Evolutionary conservation across 2,888 invertebrate species (phyloP).

Genomic region (Rhodophaea formosa): DNA sequence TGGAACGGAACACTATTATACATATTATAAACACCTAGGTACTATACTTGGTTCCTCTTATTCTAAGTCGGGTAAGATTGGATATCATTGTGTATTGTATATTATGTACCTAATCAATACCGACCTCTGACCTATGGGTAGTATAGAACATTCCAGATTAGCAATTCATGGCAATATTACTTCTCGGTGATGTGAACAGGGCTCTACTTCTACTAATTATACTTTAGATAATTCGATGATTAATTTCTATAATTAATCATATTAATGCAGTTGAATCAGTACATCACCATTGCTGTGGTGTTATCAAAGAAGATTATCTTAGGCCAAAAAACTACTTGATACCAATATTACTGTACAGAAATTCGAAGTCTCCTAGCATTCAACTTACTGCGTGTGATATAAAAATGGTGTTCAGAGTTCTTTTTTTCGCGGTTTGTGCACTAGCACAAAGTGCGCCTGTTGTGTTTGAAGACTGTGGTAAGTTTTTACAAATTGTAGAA

Average conservation of each 20-base stretch:
- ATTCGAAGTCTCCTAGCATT: background rate
- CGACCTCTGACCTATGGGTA: too few relatives aligned
- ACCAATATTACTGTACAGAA: slow-evolving; percentile 16
- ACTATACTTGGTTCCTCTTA: too few relatives aligned
- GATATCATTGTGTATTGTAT: too few relatives aligned
- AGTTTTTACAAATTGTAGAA: slow-evolving; percentile 34
- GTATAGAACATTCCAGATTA: too few relatives aligned
- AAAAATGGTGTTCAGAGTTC: slow-evolving; percentile 27
- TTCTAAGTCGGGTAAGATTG: too few relatives aligned
- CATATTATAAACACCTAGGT: too few relatives aligned
- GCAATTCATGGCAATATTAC: too few relatives aligned
- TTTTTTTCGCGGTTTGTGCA: slow-evolving; percentile 36
- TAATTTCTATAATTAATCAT: slow-evolving; percentile 17
- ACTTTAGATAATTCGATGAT: slow-evolving; percentile 4
- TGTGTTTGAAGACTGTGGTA: slow-evolving; percentile 66
- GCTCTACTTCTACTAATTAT: background rate
- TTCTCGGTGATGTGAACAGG: background rate
- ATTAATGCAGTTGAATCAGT: slow-evolving; percentile 18
- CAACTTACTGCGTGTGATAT: background rate
- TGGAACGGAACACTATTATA: too few relatives aligned
- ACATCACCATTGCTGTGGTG: slow-evolving; percentile 23
- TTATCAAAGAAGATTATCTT: slow-evolving; percentile 60
- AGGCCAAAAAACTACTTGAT: slow-evolving; percentile 23
- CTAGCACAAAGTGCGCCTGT: slow-evolving; percentile 43
- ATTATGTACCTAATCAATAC: too few relatives aligned